phyloP scores from a whole-genome alignment of 2,113 vertebrate species.

The Corydoras maculifer region DNA sequence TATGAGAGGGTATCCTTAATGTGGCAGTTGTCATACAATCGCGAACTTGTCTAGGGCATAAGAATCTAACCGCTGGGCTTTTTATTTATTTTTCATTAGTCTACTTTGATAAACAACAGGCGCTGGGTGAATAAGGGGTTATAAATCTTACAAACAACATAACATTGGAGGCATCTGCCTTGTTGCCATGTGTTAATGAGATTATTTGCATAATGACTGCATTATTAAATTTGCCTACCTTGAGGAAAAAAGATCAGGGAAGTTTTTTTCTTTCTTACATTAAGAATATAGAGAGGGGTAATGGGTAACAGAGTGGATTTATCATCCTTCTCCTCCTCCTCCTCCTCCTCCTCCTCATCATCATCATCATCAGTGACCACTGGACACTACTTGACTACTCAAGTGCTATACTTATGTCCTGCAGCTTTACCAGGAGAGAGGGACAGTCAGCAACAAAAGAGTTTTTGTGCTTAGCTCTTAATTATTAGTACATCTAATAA shows the following conservation, averaged over 20 bases:
- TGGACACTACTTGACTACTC: too few relatives aligned
- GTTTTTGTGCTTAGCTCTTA: too few relatives aligned
- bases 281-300: neutral
- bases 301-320: too few relatives aligned
- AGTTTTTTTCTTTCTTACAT: neutral
- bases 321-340: too few relatives aligned
- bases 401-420: too few relatives aligned
- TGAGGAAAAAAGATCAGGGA: constrained; percentile 64
- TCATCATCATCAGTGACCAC: too few relatives aligned
- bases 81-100: constrained; percentile 58
- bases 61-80: constrained; percentile 45
- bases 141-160: constrained; percentile 74
- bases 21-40: constrained; percentile 13
- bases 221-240: constrained; percentile 78
- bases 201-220: constrained; percentile 83
- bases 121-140: constrained; percentile 47
- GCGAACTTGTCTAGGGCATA: constrained; percentile 40
- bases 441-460: too few relatives aligned
- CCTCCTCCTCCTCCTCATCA: too few relatives aligned
- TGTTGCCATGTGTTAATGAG: constrained; percentile 75
- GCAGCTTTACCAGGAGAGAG: too few relatives aligned
- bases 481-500: too few relatives aligned
- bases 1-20: neutral
- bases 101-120: constrained; percentile 74
- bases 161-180: constrained; percentile 68